Base-by-base conservation (phyloP, 2,797 vertebrate species). In the Cyclopterus lumpus region DNA sequence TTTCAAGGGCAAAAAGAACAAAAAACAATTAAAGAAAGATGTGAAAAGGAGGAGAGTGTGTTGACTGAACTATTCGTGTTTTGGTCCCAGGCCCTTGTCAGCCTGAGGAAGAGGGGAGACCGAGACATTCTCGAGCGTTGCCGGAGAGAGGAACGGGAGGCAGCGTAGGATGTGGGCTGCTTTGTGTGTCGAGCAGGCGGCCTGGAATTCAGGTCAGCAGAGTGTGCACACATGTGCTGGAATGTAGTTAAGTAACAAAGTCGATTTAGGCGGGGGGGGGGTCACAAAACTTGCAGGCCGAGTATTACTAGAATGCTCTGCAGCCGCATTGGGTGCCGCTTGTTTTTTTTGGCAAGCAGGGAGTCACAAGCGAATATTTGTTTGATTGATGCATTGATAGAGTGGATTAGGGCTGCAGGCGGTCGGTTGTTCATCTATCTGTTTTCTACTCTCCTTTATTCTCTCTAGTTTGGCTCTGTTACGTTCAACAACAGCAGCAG, bases 181-280 rank as follows among this genome's bases (percentile, higher is more conserved):
- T 71, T 61, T 82, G 75, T 86, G 83, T 87, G 85, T 83, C 26
- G 73, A 82, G 49, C 74, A 82, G 83, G 76, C 85, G 73, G 85
- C 75, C 76, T 89, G 88, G 92, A 92, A 94, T 91, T 88, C 80
- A 92, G 91, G 92, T 92, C 93, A 93, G 87, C 89, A 44, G 84
- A 90, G 87, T 79, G 82, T 62, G 71, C 81, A 89, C 83, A 82
- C 86, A 88, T 77, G 75, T 75, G 54, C 85, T 89, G 90, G 91
- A 94, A 93, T 94, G 91, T 75, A 63, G 90, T 93, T 90, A 92
- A 87, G 92, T 91, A 94, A 92, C 80, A 87, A 82, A 80, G 79
- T 80, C 67, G 0, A 68, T 80, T 79, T 46, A 36, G 16, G 63
- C 77, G 3, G 20, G 67, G 80, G 34, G 40, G 67, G 72, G 82